Base-by-base conservation (phyloP, 2,888 invertebrate species). In the Megalurothrips usitatus region DNA sequence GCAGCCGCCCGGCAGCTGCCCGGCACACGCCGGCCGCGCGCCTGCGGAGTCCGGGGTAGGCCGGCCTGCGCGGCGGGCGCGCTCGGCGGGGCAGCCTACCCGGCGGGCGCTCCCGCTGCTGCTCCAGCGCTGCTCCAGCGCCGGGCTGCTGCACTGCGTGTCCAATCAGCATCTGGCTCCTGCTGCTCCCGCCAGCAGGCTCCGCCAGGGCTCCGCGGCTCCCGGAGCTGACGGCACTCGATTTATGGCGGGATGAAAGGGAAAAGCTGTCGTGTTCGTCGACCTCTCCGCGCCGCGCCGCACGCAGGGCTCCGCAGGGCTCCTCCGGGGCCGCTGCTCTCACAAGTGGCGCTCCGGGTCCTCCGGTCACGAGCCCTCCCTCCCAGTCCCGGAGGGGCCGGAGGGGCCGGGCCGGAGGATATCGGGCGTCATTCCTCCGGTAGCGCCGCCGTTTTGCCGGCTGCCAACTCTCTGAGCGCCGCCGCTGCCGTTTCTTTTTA, bases 211-310 rank as follows among this genome's bases (percentile, higher is more conserved):
- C 34, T 43, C 34, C 6, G 34, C 6, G 34, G 34, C 3, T 43
- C 34, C 34, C 34, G 34, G 34, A 6, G 34, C 34, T 6, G 34
- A 43, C 34, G 34, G 34, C 34, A 43, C 34, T 43, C 34, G 6
- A 43, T 43, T 58, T 58, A 58, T 58, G 19, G 58, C 58, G 58
- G 58, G n/a, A 58, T 58, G 58, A 58, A 58, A 58, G 58, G 58
- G 58, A n/a, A 19, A 58, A 17, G 11, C 17, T 58, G 19, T 52
- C 14, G 14, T 52, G 58, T n/a, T 17, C 19, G 12, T 58, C 34
- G 58, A 8, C 14, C 58, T 17, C 0, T 17, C 12, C 58, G 58
- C 58, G 14, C 52, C 52, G 14, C 52, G 52, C 52, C 52, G 52
- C 58, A 58, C 19, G 19, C 17, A 58, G 58, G 17, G 19, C 17